Evolutionary conservation across 2,888 invertebrate species (phyloP).

Genomic region (Philereme vetulata): DNA sequence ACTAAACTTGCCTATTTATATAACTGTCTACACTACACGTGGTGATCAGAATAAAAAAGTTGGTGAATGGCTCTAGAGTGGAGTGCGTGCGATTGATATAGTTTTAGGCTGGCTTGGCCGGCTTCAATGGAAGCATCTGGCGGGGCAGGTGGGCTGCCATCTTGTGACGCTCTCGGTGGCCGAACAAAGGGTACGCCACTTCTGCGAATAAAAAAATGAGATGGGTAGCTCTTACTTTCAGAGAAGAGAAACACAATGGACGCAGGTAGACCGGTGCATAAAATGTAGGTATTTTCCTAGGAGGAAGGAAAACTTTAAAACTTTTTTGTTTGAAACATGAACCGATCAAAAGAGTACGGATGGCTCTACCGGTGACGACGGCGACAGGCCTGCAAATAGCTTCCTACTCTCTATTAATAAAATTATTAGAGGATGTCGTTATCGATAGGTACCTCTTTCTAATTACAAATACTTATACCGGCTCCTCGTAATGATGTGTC

Average conservation of each 20-base stretch:
- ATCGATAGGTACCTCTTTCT: constrained; percentile 13
- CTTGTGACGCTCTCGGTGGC: constrained; percentile 46
- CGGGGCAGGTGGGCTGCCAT: constrained; percentile 67
- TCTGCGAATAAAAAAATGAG: constrained; percentile 45
- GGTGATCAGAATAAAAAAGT: constrained; percentile 55
- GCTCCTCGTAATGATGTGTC: constrained; percentile 33
- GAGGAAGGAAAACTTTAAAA: not conserved
- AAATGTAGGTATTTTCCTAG: constrained; percentile 2
- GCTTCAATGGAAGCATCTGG: constrained; percentile 69
- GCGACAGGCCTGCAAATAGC: constrained; percentile 11
- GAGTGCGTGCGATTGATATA: constrained; percentile 74
- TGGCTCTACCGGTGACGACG: constrained; percentile 6
- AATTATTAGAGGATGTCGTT: constrained; percentile 16
- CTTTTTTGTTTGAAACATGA: not conserved
- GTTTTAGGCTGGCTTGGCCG: constrained; percentile 58
- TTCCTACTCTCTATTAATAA: constrained; percentile 10
- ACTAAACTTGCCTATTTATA: constrained; percentile 26
- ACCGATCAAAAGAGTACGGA: not conserved
- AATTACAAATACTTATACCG: constrained; percentile 26
- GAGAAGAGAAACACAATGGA: constrained; percentile 29
- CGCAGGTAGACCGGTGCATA: constrained; percentile 27
- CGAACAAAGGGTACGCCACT: constrained; percentile 59
- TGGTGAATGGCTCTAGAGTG: constrained; percentile 63
- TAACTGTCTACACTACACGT: constrained; percentile 43
- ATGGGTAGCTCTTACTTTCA: constrained; percentile 36